phyloP scores from a whole-genome alignment of 2,113 vertebrate species.

The Cyprinus carpio region DNA sequence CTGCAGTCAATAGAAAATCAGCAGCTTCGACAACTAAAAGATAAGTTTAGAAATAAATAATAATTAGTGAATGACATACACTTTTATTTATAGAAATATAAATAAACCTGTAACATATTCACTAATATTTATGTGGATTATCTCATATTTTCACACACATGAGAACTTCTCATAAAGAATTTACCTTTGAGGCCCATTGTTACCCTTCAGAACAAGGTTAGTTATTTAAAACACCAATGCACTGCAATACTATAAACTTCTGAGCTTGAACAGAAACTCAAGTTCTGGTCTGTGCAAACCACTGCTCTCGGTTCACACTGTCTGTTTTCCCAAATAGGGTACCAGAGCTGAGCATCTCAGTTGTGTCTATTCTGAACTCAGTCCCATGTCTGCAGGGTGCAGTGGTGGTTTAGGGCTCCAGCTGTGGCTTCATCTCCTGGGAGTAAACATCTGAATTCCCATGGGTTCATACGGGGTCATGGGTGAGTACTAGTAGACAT shows the following conservation, averaged over 20 bases:
- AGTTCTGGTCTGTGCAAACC: not conserved
- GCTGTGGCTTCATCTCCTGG: slow-evolving; percentile 30
- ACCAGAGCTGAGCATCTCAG: not conserved
- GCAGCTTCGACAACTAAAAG: not conserved
- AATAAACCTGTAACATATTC: not conserved
- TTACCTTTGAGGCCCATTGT: not conserved
- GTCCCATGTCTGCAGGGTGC: not conserved
- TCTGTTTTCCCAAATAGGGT: not conserved
- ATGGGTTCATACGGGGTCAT: slow-evolving; percentile 40
- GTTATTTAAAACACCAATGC: not conserved
- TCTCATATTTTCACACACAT: not conserved
- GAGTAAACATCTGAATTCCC: slow-evolving; percentile 46
- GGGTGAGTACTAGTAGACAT: slow-evolving; percentile 11
- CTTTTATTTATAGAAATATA: not conserved
- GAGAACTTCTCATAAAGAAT: not conserved
- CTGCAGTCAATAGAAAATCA: not conserved
- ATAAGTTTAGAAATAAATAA: not conserved
- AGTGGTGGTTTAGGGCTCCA: slow-evolving; percentile 14
- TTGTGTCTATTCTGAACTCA: slow-evolving; percentile 3
- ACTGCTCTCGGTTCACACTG: not conserved
- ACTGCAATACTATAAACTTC: not conserved
- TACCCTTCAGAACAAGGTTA: no score
- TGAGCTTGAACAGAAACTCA: not conserved
- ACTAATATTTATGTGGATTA: not conserved
- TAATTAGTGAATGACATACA: no score